Evolutionary conservation across 2,797 vertebrate species (phyloP).

Genomic region (Aulostomus chinensis): DNA sequence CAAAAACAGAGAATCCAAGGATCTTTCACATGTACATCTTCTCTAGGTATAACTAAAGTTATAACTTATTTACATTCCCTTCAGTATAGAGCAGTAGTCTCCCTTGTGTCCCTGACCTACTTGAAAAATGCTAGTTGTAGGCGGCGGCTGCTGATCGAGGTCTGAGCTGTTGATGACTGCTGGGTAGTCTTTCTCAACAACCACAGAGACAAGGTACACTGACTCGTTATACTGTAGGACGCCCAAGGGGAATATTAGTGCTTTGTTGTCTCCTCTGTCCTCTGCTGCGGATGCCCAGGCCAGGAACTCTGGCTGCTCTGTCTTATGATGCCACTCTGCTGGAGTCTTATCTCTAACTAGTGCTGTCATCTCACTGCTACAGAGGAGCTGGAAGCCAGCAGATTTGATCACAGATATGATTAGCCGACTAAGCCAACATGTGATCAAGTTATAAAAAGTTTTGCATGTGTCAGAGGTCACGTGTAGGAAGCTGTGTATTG

Average conservation of each 20-base stretch:
- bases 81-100: conserved; percentile 15
- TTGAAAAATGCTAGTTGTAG: conserved; percentile 37
- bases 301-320: conserved; percentile 41
- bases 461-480: neutral
- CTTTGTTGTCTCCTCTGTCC: conserved; percentile 14
- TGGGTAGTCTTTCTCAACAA: conserved; percentile 31
- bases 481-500: neutral
- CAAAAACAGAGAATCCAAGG: neutral
- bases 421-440: conserved; percentile 18
- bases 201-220: conserved; percentile 28
- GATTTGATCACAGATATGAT: conserved; percentile 21
- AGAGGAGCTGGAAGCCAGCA: conserved; percentile 44
- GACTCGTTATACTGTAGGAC: conserved; percentile 25
- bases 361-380: conserved; percentile 15
- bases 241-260: conserved; percentile 38
- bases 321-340: conserved; percentile 41
- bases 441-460: conserved; percentile 1
- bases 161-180: conserved; percentile 22
- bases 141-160: conserved; percentile 28
- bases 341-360: conserved; percentile 50
- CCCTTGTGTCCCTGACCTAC: conserved; percentile 70
- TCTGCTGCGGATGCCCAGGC: conserved; percentile 16
- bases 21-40: neutral
- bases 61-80: conserved; percentile 8
- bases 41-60: neutral